Base-by-base conservation (phyloP, 2,113 vertebrate species). In the Lepisosteus osseus region DNA sequence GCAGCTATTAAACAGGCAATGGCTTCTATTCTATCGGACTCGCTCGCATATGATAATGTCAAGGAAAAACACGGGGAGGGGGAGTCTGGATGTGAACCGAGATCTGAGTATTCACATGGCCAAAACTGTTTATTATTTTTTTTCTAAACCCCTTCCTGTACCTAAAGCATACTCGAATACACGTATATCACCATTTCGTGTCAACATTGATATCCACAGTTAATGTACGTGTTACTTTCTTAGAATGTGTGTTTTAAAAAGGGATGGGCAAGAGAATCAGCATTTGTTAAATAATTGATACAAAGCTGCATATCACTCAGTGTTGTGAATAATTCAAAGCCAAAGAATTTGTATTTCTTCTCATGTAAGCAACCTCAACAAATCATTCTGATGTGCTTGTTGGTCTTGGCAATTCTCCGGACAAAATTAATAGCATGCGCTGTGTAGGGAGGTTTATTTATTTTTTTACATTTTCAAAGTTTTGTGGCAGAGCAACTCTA, bases 1-100 rank as follows among this genome's bases (percentile, higher is more conserved):
- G 91, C n/a, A 79, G 76, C 72, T 64, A 51, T 54, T 59, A 85
- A 86, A 77, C 85, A 87, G 86, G 87, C 87, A 89, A 90, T 90
- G 88, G 88, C 87, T 90, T 86, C 85, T 85, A 84, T 69, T 65
- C 72, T 62, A 15, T 42, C n/a, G 62, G 59, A 64, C 68, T 56
- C 68, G 7, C 17, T 41, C 17, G 12, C 62, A 29, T 42, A 47
- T 67, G 57, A 56, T 57, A 3, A 54, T 63, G 51, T 64, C 68
- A 15, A 69, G 47, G 40, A 43, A 14, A 14, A 14, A 15, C 7
- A 43, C 3, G 41, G 41, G 41, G 55, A 14, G 54, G 73, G 68
- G 56, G 59, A 65, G 43, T 12, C 56, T 43, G n/a, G 54, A 61
- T 55, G 57, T 54, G 12, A 56, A 29, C 67, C 45, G 65, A 69